Evolutionary conservation across 2,113 vertebrate genomes (phyloP).

Genomic region (Cyanoramphus novaezelandiae): DNA sequence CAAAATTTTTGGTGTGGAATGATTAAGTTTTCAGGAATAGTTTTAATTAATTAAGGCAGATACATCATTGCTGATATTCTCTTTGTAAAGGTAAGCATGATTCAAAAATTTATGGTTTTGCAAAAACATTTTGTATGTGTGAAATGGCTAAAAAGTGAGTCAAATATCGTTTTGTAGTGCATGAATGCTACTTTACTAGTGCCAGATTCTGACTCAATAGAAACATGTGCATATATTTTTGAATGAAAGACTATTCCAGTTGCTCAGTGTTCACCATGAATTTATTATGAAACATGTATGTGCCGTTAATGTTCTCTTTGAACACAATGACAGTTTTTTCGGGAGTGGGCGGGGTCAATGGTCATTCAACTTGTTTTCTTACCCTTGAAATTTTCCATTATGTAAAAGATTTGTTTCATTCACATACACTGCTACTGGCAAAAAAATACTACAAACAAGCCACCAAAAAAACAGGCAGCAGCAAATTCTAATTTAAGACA

Average conservation of each 20-base stretch:
- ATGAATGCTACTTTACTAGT: background rate
- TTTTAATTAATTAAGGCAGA: background rate
- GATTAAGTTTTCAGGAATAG: background rate
- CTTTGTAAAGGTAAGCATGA: background rate
- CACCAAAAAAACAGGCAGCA: background rate
- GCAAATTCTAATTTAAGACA: background rate
- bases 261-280: background rate
- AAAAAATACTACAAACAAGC: background rate
- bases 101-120: background rate
- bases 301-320: background rate
- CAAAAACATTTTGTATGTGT: background rate
- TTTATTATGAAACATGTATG: background rate
- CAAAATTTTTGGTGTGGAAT: background rate
- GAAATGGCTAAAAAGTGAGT: background rate
- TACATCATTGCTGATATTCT: background rate
- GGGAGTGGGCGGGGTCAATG: accelerated
- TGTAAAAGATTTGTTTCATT: background rate
- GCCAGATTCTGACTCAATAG: background rate
- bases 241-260: slow-evolving; percentile 16
- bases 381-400: background rate
- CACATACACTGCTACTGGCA: background rate
- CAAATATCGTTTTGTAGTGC: background rate
- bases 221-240: background rate
- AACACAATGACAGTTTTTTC: background rate
- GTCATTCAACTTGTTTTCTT: background rate